Base-by-base conservation (phyloP, 2,888 invertebrate genomes). In the Automeris io region DNA sequence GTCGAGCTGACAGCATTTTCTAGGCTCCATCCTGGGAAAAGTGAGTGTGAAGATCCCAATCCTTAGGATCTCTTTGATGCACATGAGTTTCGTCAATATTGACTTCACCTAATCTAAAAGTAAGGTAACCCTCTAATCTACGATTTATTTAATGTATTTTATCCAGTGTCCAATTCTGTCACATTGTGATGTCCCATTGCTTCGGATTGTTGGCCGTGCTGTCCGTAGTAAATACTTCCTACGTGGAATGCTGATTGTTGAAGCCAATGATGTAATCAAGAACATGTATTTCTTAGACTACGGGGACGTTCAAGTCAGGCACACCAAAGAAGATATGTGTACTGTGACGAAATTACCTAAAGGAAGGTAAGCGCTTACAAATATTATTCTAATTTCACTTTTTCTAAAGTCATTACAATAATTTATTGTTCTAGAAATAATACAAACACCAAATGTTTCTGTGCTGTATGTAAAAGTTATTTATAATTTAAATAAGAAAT, bases 141-240 rank as follows among this genome's bases (percentile, higher is more conserved):
- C 19, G 19, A 19, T 19, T 19, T 19, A 19, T 19, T n/a, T n/a
- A n/a, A n/a, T n/a, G n/a, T 11, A 26, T 7, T 34, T 11, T 3
- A 22, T 25, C 13, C 51, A 82, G 82, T 82, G 82, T 38, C 80
- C 80, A 0, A 66, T 82, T 13, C 55, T 82, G 1, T 48, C 59
- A 1, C 45, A 69, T 16, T 64, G 67, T 11, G 77, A 81, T 35
- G 47, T 70, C 2, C 73, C 80, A 0, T 46, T 79, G 0, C 57
- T 82, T 5, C 78, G 82, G 1, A 60, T 70, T 36, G 47, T 82
- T 3, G 80, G 79, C 0, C 74, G 82, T 1, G 72, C 72, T 0
- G 65, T 78, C 1, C 61, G 55, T 40, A 75, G 71, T 47, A 49
- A 63, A n/a, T 71, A 80, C 55, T 75, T 75, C 44, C 49, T 75